A percentile compares a stretch with the other conserved stretches of the same genome.
phyloP scores from a whole-genome alignment of 2,113 vertebrate genomes.

The Gorsachius goisagi region DNA sequence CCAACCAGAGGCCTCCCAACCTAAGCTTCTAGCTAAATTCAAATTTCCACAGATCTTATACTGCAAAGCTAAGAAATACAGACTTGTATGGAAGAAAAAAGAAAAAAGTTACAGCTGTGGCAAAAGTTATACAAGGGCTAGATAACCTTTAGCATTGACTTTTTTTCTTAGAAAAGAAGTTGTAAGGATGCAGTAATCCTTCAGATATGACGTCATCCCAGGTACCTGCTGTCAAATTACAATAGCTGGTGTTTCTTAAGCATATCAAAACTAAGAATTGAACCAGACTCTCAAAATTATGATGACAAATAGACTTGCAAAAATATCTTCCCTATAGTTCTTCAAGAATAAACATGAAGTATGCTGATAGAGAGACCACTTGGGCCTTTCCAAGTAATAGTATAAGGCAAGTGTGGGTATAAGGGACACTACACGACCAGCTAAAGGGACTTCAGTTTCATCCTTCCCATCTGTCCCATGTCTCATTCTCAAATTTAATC shows the following conservation, averaged over 20 bases:
- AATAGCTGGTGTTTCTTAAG: background rate
- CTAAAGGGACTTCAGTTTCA: background rate
- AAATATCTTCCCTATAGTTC: background rate
- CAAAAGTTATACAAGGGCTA: background rate
- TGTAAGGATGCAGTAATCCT: background rate
- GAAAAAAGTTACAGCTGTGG: background rate
- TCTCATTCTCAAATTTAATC: background rate
- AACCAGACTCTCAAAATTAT: background rate
- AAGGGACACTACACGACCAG: background rate
- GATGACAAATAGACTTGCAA: background rate
- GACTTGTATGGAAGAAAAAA: background rate
- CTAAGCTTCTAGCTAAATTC: background rate
- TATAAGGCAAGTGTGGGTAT: background rate
- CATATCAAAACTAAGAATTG: background rate
- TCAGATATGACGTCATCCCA: background rate
- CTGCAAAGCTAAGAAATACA: background rate
- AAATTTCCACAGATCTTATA: background rate
- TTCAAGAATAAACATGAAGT: background rate
- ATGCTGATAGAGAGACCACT: background rate
- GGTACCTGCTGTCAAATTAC: background rate
- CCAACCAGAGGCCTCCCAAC: background rate
- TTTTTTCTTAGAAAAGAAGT: background rate
- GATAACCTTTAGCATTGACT: background rate
- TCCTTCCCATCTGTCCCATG: background rate
- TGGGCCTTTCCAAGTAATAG: background rate